Base-by-base conservation (phyloP, 2,113 vertebrate species). In the Fregata magnificens region DNA sequence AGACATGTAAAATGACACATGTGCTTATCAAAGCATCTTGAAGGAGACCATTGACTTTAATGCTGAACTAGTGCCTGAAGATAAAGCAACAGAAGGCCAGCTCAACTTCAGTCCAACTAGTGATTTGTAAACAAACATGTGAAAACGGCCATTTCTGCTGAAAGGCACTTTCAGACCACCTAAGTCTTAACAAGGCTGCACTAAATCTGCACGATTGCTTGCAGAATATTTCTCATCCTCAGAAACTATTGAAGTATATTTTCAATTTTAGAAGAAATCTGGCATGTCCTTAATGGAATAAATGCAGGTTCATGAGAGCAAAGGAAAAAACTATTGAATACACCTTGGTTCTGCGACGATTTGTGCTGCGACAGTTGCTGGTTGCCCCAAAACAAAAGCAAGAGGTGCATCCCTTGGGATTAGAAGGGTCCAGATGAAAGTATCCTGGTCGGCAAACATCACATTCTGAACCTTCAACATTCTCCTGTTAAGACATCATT, bases 351-450 rank as follows among this genome's bases (percentile, higher is more conserved):
- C 99, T 98, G 62, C 96, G 98, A 81, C 86, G 99, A 73, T 97
- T 95, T 17, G 99, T 99, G 90, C 99, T 99, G 67, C 61, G 98
- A 97, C 99, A 99, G 88, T 53, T 92, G 83, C 96, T 97, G 53
- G 98, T 99, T 63, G 97, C 98, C 76, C 99, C 99, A 44, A 99
- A 99, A 94, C 99, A 99, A 98, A 99, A 99, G 97, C 99, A 99
- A 79, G 93, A 95, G 36, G 98, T 99, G 83, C 99, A 99, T 53
- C 99, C 99, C 6, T 86, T 97, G 90, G 98, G 98, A 95, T 99
- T 99, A 53, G 97, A 98, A 45, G 98, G 94, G 88, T 99, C 98
- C 90, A 99, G 98, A 95, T 98, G 97, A 98, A 99, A 99, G 10
- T 98, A 98, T 70, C 99, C 99, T 65, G 97, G 96, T 78, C 77